Base-by-base conservation (phyloP, 2,113 vertebrate genomes). In the Gopherus evgoodei region DNA sequence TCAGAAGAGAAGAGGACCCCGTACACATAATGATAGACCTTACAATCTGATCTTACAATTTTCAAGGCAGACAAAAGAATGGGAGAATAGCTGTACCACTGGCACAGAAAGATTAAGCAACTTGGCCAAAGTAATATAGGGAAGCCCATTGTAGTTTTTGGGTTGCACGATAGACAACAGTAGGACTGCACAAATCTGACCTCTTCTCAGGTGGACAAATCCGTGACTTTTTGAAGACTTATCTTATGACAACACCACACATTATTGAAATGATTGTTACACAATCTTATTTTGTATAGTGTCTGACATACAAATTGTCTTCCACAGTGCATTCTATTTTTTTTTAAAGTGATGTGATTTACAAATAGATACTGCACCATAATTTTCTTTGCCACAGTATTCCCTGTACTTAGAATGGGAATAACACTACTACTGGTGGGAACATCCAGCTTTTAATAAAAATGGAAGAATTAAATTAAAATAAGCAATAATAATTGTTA, bases 11-110 rank as follows among this genome's bases (percentile, higher is more conserved):
- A 59, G 75, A 11, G 35, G 2, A n/a, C 44, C 21, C 88, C 65
- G 52, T 47, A 0, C 27, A 62, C 0, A 0, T 31, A 54, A 4
- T 0, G 2, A 83, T 47, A 54, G 56, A 75, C 22, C 76, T 24
- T 5, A 25, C 27, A 24, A 12, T 42, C 19, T 35, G 62, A 65
- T 14, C 31, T 31, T 9, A 38, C 8, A 24, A 86, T 3, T 53
- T 44, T 49, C 29, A 21, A 44, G 42, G 44, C 0, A 76, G 86
- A 86, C 38, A 38, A 52, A 44, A 6, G 52, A 76, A 59, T 84
- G 72, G 5, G n/a, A 50, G 81, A 79, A 83, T 22, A n/a, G 13
- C 54, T 27, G 4, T 44, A 62, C 65, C 91, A 44, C 47, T 17
- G 5, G 84, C 53, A 69, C 53, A 75, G 82, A 11, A 0, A 5